Evolutionary conservation across 1,140 invertebrate genomes (phyloP).

Genomic region (Gryon sp.): DNA sequence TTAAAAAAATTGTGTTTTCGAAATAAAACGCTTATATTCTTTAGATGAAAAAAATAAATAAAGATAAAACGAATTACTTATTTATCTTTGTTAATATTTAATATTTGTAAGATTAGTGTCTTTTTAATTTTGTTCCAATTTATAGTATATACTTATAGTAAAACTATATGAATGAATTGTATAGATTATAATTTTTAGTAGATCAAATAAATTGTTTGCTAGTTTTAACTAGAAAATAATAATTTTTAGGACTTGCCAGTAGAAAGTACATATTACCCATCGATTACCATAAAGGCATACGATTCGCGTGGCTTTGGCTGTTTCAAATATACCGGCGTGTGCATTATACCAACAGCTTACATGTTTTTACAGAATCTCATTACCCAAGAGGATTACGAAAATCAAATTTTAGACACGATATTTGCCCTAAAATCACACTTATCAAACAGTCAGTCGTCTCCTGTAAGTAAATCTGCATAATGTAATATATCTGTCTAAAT

Average conservation of each 20-base stretch:
- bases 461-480: slow-evolving; percentile 40
- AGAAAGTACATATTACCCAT: slow-evolving; percentile 78
- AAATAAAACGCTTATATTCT: too few relatives aligned
- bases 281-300: slow-evolving; percentile 81
- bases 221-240: neutral
- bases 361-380: slow-evolving; percentile 73
- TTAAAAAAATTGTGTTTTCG: too few relatives aligned
- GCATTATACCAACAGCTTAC: slow-evolving; percentile 72
- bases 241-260: slow-evolving; percentile 76
- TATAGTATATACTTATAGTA: too few relatives aligned
- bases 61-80: too few relatives aligned
- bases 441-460: slow-evolving; percentile 7
- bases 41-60: too few relatives aligned
- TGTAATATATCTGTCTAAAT: too few relatives aligned
- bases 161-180: too few relatives aligned
- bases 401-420: slow-evolving; percentile 65
- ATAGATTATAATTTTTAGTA: too few relatives aligned
- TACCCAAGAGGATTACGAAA: slow-evolving; percentile 71
- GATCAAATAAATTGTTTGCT: neutral
- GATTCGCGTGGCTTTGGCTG: slow-evolving; percentile 82
- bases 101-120: too few relatives aligned
- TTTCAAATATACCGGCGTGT: slow-evolving; percentile 80
- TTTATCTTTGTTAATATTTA: too few relatives aligned
- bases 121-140: too few relatives aligned
- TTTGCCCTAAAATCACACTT: slow-evolving; percentile 30